phyloP scores from a whole-genome alignment of 2,888 invertebrate species.

The Megalurothrips usitatus region DNA sequence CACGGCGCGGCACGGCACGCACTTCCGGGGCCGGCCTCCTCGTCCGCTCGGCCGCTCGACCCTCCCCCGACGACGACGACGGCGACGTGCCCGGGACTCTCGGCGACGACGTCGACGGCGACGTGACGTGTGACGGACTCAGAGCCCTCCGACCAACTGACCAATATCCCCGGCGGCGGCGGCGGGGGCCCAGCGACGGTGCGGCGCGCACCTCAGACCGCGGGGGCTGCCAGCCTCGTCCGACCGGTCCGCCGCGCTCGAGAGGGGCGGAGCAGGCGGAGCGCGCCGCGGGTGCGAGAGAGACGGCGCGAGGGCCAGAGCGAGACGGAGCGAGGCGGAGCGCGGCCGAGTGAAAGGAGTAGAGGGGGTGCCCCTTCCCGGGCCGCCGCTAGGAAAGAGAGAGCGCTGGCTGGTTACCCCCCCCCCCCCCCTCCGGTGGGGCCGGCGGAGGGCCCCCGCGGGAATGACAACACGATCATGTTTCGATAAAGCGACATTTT shows the following conservation, averaged over 20 bases:
- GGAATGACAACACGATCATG: no score
- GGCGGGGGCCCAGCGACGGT: background rate
- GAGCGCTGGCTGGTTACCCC: background rate
- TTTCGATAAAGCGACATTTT: no score
- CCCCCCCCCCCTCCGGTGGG: no score
- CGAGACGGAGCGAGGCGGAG: background rate
- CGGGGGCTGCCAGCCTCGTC: background rate
- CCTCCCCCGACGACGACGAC: background rate
- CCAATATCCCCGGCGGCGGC: background rate
- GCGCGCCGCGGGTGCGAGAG: background rate
- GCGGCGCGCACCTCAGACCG: no score
- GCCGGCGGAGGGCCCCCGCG: no score
- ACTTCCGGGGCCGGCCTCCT: background rate
- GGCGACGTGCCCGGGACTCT: background rate
- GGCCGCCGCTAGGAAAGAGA: background rate
- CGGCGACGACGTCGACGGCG: background rate
- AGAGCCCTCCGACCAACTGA: constrained; percentile 1
- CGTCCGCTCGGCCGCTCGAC: background rate
- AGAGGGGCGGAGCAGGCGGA: no score
- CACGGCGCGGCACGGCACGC: background rate
- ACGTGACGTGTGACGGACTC: background rate
- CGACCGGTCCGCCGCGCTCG: background rate
- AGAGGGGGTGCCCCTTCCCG: background rate
- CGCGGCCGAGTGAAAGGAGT: constrained; percentile 1
- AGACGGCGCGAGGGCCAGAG: background rate